These are phyloP conservation scores for Steinernema feltiae DNA, from an alignment of 1,140 invertebrate species.

Conservation along the genomic window DNA sequence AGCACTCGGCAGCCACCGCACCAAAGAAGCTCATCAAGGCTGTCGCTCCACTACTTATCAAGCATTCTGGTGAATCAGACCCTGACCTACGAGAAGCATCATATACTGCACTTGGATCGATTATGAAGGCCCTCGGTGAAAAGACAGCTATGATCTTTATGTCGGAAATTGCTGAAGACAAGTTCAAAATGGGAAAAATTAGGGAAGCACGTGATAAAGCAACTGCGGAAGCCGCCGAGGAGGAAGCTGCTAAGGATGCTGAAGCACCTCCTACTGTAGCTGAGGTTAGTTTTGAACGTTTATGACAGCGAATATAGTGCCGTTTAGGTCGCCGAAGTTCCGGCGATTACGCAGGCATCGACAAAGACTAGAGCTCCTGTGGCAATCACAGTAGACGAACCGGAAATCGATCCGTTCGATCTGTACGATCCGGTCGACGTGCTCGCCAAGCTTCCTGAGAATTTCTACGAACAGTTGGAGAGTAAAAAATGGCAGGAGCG, in stretches of 20 bases:
- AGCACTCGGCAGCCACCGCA: conserved; percentile 68
- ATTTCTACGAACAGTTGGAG: too few relatives aligned
- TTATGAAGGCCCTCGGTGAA: conserved; percentile 86
- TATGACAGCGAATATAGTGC: conserved; percentile 20
- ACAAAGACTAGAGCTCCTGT: conserved; percentile 66
- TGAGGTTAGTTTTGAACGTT: not conserved
- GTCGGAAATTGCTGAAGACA: conserved; percentile 72
- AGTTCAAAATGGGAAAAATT: conserved; percentile 85
- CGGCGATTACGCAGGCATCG: conserved; percentile 67
- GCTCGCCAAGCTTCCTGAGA: too few relatives aligned
- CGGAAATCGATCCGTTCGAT: too few relatives aligned
- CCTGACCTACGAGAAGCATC: conserved; percentile 60
- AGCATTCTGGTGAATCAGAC: conserved; percentile 59
- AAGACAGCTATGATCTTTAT: conserved; percentile 79
- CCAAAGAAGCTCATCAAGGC: conserved; percentile 88
- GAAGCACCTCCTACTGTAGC: too few relatives aligned
- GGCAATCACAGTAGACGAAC: too few relatives aligned
- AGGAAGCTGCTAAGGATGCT: not conserved
- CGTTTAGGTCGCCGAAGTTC: conserved; percentile 70
- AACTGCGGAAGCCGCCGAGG: conserved; percentile 67
- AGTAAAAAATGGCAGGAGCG: too few relatives aligned
- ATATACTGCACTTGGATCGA: conserved; percentile 79
- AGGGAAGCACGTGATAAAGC: conserved; percentile 88
- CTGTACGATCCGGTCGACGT: too few relatives aligned
- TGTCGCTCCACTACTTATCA: conserved; percentile 72